Percentiles rank a stretch among this genome's conserved stretches.
These are phyloP conservation scores for Troglohyphantes excavatus DNA, from an alignment of 2,888 invertebrate genomes.

Conservation along the genomic window DNA sequence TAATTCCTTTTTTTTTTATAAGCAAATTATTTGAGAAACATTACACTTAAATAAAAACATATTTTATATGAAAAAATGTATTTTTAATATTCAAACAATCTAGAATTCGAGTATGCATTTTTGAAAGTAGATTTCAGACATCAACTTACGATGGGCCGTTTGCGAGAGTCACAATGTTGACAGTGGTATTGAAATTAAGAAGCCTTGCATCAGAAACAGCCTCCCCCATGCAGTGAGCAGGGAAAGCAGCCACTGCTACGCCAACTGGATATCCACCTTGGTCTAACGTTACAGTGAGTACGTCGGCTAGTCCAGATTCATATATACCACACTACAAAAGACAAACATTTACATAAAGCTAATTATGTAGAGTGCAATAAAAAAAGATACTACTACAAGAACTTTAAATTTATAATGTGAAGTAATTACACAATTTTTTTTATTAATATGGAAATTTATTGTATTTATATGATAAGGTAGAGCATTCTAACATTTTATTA, in stretches of 20 bases:
- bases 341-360: conserved; percentile 8
- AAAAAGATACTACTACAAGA: too few relatives aligned
- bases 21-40: neutral
- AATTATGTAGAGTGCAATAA: too few relatives aligned
- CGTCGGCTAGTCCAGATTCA: conserved; percentile 89
- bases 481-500: too few relatives aligned
- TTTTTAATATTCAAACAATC: too few relatives aligned
- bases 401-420: too few relatives aligned
- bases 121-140: neutral
- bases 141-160: conserved; percentile 88
- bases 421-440: too few relatives aligned
- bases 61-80: too few relatives aligned
- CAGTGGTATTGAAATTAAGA: conserved; percentile 87
- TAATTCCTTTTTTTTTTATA: too few relatives aligned
- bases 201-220: conserved; percentile 80
- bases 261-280: conserved; percentile 89
- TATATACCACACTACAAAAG: conserved; percentile 87
- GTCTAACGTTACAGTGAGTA: conserved; percentile 90
- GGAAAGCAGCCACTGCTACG: conserved; percentile 82
- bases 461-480: too few relatives aligned
- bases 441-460: too few relatives aligned
- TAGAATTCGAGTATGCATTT: too few relatives aligned
- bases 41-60: neutral
- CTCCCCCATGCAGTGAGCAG: conserved; percentile 83
- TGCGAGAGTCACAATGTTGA: conserved; percentile 90